A percentile compares a stretch with the other conserved stretches of the same genome.
These are phyloP conservation scores for Craseonycteris thonglongyai DNA, from an alignment of 2,113 vertebrate genomes.

Conservation along the genomic window DNA sequence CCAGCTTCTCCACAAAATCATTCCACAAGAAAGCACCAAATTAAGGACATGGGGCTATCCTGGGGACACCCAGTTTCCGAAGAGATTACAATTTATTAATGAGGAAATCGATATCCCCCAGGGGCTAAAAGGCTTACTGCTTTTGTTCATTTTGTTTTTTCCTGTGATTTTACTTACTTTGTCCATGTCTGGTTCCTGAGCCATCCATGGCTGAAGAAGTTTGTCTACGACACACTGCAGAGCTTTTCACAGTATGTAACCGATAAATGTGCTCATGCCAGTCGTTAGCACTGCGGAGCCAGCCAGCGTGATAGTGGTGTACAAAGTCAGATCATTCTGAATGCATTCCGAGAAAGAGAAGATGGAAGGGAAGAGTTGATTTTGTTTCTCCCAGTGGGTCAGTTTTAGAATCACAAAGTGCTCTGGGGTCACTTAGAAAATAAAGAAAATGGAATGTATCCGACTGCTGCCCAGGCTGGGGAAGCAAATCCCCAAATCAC, in stretches of 20 bases:
- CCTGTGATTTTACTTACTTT: not conserved
- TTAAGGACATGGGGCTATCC: not conserved
- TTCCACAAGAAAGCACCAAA: not conserved
- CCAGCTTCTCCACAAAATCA: not conserved
- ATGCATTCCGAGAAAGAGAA: not conserved
- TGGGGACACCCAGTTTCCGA: not conserved
- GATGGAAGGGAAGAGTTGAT: slow-evolving; percentile 56
- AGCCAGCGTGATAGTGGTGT: not conserved
- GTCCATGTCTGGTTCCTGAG: not conserved
- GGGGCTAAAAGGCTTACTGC: not conserved
- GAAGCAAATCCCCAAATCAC: slow-evolving; percentile 72
- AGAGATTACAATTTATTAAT: not conserved
- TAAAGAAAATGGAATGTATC: slow-evolving; percentile 72
- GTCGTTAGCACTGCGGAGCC: not conserved
- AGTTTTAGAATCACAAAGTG: slow-evolving; percentile 69
- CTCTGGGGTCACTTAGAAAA: slow-evolving; percentile 69
- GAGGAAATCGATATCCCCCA: not conserved
- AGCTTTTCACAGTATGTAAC: not conserved
- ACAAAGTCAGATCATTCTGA: slow-evolving; percentile 18
- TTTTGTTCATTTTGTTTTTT: not conserved
- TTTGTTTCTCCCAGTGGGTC: slow-evolving; percentile 67
- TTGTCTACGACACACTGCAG: not conserved
- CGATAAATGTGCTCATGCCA: not conserved
- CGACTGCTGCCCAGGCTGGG: slow-evolving; percentile 33
- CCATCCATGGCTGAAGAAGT: not conserved